phyloP scores from a whole-genome alignment of 2,888 invertebrate genomes.

The Bimastos eiseni region DNA sequence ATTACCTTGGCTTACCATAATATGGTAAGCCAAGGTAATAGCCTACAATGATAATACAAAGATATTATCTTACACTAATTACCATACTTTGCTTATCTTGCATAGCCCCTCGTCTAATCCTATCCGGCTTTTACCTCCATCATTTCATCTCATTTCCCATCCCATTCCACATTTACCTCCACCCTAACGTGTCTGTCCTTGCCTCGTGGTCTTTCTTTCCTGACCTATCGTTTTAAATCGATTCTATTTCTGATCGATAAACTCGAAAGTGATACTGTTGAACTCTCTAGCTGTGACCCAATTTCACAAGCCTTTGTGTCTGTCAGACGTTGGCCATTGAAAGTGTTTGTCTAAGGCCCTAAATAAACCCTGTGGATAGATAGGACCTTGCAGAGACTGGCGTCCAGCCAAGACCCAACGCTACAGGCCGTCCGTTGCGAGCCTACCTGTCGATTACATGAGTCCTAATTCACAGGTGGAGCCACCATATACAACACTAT shows the following conservation, averaged over 20 bases:
- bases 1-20: too few species aligned
- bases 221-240: background rate
- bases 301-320: too few species aligned
- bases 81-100: background rate
- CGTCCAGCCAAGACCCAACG: background rate
- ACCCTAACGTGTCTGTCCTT: background rate
- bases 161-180: background rate
- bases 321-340: background rate
- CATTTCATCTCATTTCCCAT: too few species aligned
- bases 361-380: background rate
- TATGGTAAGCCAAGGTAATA: too few species aligned
- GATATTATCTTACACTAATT: too few species aligned
- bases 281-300: background rate
- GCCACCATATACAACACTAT: background rate
- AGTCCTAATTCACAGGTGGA: background rate
- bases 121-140: too few species aligned
- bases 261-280: background rate
- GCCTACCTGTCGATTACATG: background rate
- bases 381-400: background rate
- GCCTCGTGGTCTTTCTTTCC: background rate
- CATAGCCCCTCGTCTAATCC: too few species aligned
- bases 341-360: background rate
- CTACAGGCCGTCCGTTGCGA: background rate
- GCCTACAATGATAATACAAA: too few species aligned
- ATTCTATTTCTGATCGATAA: background rate